Base-by-base conservation (phyloP, 2,797 vertebrate species). In the Delichon dasypus region DNA sequence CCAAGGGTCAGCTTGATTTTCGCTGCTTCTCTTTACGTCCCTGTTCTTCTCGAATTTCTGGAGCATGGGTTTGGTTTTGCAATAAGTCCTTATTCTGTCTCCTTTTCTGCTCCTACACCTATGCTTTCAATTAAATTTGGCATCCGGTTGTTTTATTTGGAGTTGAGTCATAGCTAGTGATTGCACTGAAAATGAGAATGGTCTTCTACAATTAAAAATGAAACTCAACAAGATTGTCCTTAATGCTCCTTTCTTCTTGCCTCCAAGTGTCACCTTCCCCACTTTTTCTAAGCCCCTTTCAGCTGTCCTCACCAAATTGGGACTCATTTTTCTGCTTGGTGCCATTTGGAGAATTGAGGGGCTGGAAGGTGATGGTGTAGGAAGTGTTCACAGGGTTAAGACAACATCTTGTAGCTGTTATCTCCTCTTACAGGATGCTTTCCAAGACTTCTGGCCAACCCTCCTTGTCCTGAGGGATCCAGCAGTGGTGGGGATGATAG, bases 381-480 rank as follows among this genome's bases (percentile, higher is more conserved):
- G 60, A 79, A 70, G 26, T 0, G 1, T 76, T 87, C 53, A 5
- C 19, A 71, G 38, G 21, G 53, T 92, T 93, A 64, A 91, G 61
- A 71, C 67, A 87, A 64, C 30, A 40, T 65, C 38, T 51, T 27
- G 34, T n/a, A 54, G 66, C 26, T 94, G 62, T 84, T 94, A 64
- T 53, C 72, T 91, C 51, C 61, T 91, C 65, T 89, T 4, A 1
- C 30, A 61, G 53, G 38, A 64, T 73, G 38, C 53, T 89, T 85
- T 93, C 78, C 61, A 82, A 76, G 85, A 74, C 61, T 72, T 55
- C 7, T 50, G 70, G 2, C 72, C 61, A 82, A 10, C 57, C 26
- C 22, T 95, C 50, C 87, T 85, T 82, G 42, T 61, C 87, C 94
- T 80, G 68, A 85, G 87, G 89, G 89, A 42, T 84, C 57, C 3